Conservation (phyloP, 2,113 vertebrate species). For the Chelonoidis abingdonii region DNA sequence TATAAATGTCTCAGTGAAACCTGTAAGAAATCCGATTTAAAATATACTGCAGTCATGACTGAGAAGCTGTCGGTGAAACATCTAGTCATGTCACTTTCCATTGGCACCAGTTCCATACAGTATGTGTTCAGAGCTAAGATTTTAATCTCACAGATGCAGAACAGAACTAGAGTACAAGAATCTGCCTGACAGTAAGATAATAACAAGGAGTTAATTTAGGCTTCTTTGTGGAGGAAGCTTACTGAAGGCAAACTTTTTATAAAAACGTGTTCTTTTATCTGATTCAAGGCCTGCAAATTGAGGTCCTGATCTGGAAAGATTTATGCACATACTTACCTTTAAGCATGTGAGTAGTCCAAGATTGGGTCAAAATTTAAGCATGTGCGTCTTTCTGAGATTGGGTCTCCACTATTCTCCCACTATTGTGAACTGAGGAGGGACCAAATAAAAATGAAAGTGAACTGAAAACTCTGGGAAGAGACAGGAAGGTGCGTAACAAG, state of each 20-base stretch:
- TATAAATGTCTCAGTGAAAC: constrained; percentile 26
- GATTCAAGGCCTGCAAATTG: neutral
- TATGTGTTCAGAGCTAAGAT: neutral
- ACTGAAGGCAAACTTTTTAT: neutral
- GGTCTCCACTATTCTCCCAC: neutral
- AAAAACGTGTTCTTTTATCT: neutral
- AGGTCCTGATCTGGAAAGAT: neutral
- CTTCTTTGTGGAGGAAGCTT: neutral
- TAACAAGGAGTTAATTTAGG: constrained; percentile 12
- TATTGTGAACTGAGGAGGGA: neutral
- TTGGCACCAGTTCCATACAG: neutral
- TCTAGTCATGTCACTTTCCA: neutral
- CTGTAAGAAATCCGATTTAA: constrained; percentile 27
- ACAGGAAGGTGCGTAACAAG: neutral
- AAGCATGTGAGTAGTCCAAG: neutral
- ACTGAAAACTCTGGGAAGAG: neutral
- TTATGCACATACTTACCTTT: neutral
- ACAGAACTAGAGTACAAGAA: neutral
- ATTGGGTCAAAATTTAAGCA: neutral
- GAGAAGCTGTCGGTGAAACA: neutral
- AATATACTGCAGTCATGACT: neutral
- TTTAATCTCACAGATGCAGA: neutral
- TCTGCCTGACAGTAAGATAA: neutral
- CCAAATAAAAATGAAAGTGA: neutral
- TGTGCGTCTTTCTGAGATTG: neutral